Conservation (phyloP, 2,888 invertebrate species). For the Argyra leucocephala region DNA sequence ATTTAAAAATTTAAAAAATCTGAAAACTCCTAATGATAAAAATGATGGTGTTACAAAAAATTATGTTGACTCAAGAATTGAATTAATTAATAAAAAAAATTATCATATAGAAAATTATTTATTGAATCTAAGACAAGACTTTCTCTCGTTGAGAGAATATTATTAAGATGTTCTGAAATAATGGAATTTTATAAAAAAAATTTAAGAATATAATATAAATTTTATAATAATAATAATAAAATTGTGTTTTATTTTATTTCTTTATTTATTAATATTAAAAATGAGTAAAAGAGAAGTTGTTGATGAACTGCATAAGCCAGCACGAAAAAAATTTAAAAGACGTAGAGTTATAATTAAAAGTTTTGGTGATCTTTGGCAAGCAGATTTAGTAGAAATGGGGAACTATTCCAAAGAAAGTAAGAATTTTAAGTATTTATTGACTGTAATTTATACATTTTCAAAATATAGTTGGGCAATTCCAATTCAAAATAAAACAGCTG, state of each 20-base stretch:
- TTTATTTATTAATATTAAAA: background rate
- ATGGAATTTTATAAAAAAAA: background rate
- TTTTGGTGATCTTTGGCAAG: conserved; percentile 23
- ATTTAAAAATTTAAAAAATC: background rate
- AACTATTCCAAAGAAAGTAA: conserved; percentile 31
- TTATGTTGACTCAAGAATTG: too few relatives aligned
- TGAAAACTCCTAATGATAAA: background rate
- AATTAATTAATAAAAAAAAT: too few relatives aligned
- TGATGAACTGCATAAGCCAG: conserved; percentile 20
- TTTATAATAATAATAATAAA: too few relatives aligned
- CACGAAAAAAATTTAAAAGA: conserved; percentile 20
- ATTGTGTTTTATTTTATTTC: too few relatives aligned
- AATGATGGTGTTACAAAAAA: background rate
- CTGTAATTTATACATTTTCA: conserved; percentile 33
- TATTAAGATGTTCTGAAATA: background rate
- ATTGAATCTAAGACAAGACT: too few relatives aligned
- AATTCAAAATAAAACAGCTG: background rate
- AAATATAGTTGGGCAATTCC: background rate
- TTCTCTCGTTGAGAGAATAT: too few relatives aligned
- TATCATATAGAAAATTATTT: too few relatives aligned
- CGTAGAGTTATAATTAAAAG: conserved; percentile 21
- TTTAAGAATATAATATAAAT: too few relatives aligned
- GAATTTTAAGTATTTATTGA: conserved; percentile 33
- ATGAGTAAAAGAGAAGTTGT: conserved; percentile 14
- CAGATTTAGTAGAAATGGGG: conserved; percentile 31